Conservation (phyloP, 1,140 invertebrate species). For the Tachypleus tridentatus region DNA sequence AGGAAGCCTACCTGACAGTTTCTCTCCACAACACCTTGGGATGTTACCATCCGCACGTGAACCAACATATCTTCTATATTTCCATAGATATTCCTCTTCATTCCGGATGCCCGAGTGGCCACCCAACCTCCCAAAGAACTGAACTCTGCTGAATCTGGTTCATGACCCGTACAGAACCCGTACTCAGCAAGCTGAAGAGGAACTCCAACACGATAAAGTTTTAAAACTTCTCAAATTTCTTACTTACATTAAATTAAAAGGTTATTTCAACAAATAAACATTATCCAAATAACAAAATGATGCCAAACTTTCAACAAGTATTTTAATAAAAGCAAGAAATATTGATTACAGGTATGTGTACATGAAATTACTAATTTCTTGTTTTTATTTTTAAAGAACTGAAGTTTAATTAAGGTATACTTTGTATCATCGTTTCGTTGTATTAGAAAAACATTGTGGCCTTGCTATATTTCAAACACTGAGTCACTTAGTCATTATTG, state of each 20-base stretch:
- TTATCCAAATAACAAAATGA: constrained; percentile 91
- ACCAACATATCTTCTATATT: constrained; percentile 94
- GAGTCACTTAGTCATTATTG: too few species aligned
- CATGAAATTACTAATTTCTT: too few species aligned
- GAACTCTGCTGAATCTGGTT: constrained; percentile 96
- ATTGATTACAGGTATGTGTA: too few species aligned
- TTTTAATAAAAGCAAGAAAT: too few species aligned
- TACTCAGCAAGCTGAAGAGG: constrained; percentile 39
- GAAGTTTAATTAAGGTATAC: too few species aligned
- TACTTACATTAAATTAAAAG: too few species aligned
- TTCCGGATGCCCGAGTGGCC: constrained; percentile 90
- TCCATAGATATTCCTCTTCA: constrained; percentile 98
- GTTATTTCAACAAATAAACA: constrained; percentile 76
- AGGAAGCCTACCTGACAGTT: constrained; percentile 46
- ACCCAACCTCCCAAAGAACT: constrained; percentile 92
- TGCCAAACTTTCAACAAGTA: constrained; percentile 36
- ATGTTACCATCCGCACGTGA: constrained; percentile 74
- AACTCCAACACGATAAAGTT: constrained; percentile 89
- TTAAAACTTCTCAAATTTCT: constrained; percentile 56
- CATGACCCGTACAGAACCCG: constrained; percentile 75
- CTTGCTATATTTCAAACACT: constrained; percentile 33
- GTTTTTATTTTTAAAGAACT: too few species aligned
- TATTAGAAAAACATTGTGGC: too few species aligned
- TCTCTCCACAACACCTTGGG: constrained; percentile 65
- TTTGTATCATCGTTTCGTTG: too few species aligned